These are phyloP conservation scores for Gavialis gangeticus DNA, from an alignment of 2,113 vertebrate species.

Conservation along the genomic window DNA sequence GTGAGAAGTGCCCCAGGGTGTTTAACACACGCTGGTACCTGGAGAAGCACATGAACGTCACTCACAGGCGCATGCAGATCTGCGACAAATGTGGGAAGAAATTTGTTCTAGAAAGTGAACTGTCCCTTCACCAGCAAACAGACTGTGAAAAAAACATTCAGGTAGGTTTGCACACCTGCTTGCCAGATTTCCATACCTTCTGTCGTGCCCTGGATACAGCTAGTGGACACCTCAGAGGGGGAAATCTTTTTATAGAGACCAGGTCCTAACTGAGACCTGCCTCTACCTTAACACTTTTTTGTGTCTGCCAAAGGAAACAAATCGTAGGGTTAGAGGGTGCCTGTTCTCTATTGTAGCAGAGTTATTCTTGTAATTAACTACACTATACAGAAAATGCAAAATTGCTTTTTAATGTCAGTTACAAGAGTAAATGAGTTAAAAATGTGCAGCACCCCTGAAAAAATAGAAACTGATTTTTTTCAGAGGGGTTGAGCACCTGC, in stretches of 20 bases:
- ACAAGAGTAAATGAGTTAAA: background rate
- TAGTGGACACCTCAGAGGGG: slow-evolving; percentile 54
- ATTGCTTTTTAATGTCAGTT: background rate
- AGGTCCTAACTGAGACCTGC: background rate
- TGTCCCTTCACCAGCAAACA: slow-evolving; percentile 98
- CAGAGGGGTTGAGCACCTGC: slow-evolving; percentile 26
- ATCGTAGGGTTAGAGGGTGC: background rate
- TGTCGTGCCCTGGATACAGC: slow-evolving; percentile 42
- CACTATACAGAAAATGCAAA: background rate
- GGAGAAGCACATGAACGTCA: slow-evolving; percentile 99
- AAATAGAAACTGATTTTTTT: background rate
- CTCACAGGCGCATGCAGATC: slow-evolving; percentile 98
- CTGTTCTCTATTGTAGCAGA: background rate
- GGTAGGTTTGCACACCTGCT: slow-evolving; percentile 84
- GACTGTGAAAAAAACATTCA: slow-evolving; percentile 99
- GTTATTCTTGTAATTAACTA: background rate
- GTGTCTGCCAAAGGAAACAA: slow-evolving; percentile 19
- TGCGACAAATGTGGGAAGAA: slow-evolving; percentile 99
- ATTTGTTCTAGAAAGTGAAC: slow-evolving; percentile 98
- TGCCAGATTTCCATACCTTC: slow-evolving; percentile 61
- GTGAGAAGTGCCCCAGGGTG: slow-evolving; percentile 97
- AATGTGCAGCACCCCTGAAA: background rate
- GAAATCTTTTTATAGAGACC: slow-evolving; percentile 37
- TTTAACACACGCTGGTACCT: slow-evolving; percentile 99
- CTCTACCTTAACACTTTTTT: slow-evolving; percentile 16